A percentile compares a stretch with the other conserved stretches of the same genome.
phyloP scores from a whole-genome alignment of 1,140 invertebrate genomes.

The Catajapyx aquilonaris region DNA sequence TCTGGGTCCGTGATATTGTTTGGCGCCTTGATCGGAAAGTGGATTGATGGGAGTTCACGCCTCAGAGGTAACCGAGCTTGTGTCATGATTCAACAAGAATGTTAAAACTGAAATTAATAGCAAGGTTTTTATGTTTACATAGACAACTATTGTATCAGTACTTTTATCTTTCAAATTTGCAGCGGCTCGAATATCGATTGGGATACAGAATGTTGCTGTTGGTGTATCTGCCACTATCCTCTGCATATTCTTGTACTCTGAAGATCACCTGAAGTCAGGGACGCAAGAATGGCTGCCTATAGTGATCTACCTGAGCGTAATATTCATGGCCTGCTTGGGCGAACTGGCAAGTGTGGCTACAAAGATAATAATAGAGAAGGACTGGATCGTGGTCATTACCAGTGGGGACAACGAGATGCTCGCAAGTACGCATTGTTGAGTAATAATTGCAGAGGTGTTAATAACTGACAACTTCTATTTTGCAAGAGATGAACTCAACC shows the following conservation, averaged over 20 bases:
- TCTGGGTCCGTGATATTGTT: constrained; percentile 23
- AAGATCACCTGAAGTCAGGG: not conserved
- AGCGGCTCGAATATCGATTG: not conserved
- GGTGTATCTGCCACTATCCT: not conserved
- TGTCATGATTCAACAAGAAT: too few species aligned
- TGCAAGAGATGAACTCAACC: constrained; percentile 20
- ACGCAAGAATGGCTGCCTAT: not conserved
- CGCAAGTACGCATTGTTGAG: constrained; percentile 15
- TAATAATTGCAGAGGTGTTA: too few species aligned
- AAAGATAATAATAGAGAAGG: constrained; percentile 26
- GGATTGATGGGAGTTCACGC: constrained; percentile 26
- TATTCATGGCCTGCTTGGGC: not conserved
- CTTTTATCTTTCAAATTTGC: too few species aligned
- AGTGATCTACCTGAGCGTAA: not conserved
- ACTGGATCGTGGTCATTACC: constrained; percentile 29
- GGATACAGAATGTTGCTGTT: not conserved
- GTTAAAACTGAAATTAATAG: too few species aligned
- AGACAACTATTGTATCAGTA: too few species aligned
- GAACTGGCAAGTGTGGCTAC: constrained; percentile 22
- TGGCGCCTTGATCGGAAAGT: constrained; percentile 26
- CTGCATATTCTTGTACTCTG: not conserved
- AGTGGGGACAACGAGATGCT: constrained; percentile 15
- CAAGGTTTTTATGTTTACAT: too few species aligned
- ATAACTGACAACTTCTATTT: too few species aligned
- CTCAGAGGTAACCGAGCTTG: constrained; percentile 27